These are phyloP conservation scores for Micrastur ruficollis DNA, from an alignment of 2,797 vertebrate genomes.

Conservation along the genomic window DNA sequence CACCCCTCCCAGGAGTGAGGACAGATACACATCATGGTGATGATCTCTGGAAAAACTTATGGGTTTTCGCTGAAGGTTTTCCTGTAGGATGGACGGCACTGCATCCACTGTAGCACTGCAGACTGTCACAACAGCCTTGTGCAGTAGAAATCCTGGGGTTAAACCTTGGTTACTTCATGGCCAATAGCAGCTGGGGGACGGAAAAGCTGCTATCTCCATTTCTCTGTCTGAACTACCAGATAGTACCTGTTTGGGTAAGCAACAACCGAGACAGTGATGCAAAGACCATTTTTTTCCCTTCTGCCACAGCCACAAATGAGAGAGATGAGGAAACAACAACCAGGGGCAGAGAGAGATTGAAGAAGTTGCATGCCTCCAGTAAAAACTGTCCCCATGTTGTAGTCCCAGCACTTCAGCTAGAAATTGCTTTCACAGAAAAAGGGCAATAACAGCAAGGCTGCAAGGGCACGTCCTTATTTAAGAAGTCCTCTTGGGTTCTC, in stretches of 20 bases:
- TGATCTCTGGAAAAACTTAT: accelerated
- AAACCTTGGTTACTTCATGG: background rate
- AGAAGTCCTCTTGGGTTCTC: background rate
- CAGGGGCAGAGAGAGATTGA: background rate
- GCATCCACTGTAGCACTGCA: background rate
- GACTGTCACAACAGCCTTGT: background rate
- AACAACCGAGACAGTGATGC: background rate
- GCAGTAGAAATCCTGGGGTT: background rate
- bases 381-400: background rate
- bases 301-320: background rate
- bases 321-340: background rate
- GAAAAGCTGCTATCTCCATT: background rate
- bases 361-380: background rate
- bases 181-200: background rate
- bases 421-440: background rate
- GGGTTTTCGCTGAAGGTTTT: background rate
- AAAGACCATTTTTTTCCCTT: background rate
- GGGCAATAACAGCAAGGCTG: background rate
- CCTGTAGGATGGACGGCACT: background rate
- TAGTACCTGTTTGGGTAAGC: background rate
- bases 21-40: background rate
- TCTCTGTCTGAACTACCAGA: background rate
- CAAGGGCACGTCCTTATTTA: background rate
- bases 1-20: background rate
- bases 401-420: background rate